These are phyloP conservation scores for Gymnoscopelus braueri DNA, from an alignment of 2,797 vertebrate genomes.

Conservation along the genomic window DNA sequence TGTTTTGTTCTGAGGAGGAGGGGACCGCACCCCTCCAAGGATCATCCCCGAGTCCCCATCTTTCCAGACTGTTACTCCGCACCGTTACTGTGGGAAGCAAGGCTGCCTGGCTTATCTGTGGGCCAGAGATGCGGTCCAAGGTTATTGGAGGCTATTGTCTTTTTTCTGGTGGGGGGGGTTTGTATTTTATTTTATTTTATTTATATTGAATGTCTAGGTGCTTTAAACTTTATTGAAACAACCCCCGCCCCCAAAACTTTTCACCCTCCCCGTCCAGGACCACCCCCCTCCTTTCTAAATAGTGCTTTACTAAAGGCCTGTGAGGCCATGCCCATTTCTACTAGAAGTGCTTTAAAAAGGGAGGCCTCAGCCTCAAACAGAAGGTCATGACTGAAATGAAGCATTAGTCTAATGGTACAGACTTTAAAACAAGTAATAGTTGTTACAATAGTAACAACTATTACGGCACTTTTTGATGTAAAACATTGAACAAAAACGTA, in stretches of 20 bases:
- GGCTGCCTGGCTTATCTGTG: constrained; percentile 50
- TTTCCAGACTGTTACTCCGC: constrained; percentile 70
- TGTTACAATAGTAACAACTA: too few species aligned
- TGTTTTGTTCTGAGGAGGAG: constrained; percentile 36
- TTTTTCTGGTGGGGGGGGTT: constrained; percentile 37
- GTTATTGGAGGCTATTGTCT: constrained; percentile 51
- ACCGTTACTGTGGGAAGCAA: constrained; percentile 67
- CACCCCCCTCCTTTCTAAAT: constrained; percentile 13
- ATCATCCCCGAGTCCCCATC: constrained; percentile 53
- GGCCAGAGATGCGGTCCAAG: constrained; percentile 43
- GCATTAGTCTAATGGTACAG: constrained; percentile 49
- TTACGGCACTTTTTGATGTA: constrained; percentile 64
- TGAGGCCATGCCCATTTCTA: constrained; percentile 35
- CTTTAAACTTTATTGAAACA: background rate
- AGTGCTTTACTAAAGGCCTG: constrained; percentile 27
- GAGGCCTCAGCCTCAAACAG: constrained; percentile 30
- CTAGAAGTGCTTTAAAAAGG: constrained; percentile 12
- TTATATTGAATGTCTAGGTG: constrained; percentile 67
- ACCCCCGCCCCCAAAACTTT: constrained; percentile 5
- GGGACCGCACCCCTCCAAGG: constrained; percentile 55
- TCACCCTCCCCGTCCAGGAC: constrained; percentile 2
- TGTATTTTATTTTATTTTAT: constrained; percentile 43
- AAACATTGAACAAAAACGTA: too few species aligned
- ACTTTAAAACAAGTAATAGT: constrained; percentile 69
- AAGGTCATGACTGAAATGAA: constrained; percentile 59